Evolutionary conservation across 2,797 vertebrate species (phyloP), one percentile per base, ranked within the genome.

Genomic region (Enteromius unitaeniatus): DNA sequence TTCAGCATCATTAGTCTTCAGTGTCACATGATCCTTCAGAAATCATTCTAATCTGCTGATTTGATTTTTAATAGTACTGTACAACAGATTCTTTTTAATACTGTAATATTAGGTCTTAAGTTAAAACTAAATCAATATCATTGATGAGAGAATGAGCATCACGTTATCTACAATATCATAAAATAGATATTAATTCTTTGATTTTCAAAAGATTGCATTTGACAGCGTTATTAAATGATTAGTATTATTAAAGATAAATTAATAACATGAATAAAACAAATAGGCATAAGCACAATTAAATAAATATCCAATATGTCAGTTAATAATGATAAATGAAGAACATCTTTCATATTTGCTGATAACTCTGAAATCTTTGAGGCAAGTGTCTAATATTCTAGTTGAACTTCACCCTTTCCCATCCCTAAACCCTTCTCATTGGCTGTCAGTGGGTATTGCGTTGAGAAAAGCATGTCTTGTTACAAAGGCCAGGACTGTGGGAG

Each of bases 401-500:
- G 53, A 81, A 64, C 40, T 58, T 72, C 19, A 72, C 67, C 10
- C 26, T 73, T 49, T 64, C 19, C 2, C 26, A 49, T 72, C 51
- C 34, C 4, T 7, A 17, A 62, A 70, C 68, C 28, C 55, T 73
- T 58, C 26, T 49, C 53, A 47, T 64, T 42, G 79, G 58, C 26
- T 72, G 23, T 49, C 28, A 62, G 21, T 64, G 79, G 55, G 26
- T 19, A 49, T 49, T 73, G 53, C 40, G 23, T 73, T 62, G 37
- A 62, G 53, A 64, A 74, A 70, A 67, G 42, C 23, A n/a, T 77
- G 81, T 26, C 68, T 67, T 11, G 4, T 34, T 68, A 67, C 83
- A 72, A 82, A 79, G 58, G 55, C 60, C 47, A 68, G 23, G 80
- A 53, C 83, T 60, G 53, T 85, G 75, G 68, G 55, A 78, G 60